Percentiles rank a stretch among this genome's conserved stretches.
Evolutionary conservation across 2,888 invertebrate genomes (phyloP).

Genomic region (Dimorphilus gyrociliatus): DNA sequence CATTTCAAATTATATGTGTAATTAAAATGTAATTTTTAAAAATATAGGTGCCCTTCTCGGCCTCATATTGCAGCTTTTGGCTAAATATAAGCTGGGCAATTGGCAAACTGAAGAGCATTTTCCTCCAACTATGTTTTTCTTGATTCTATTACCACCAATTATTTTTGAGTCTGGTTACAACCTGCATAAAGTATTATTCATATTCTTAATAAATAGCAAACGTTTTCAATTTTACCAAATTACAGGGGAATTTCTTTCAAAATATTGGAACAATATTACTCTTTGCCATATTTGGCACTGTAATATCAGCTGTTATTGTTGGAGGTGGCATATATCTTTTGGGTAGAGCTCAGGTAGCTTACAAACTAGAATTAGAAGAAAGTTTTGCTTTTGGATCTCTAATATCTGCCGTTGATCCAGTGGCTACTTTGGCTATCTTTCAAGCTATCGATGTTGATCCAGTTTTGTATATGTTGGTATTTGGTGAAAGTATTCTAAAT

Average conservation of each 20-base stretch:
- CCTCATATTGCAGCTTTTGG: conserved; percentile 69
- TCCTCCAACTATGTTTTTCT: conserved; percentile 91
- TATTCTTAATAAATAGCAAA: not conserved
- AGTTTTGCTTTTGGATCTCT: conserved; percentile 96
- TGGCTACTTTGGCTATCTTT: conserved; percentile 95
- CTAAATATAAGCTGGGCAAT: conserved; percentile 60
- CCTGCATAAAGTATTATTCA: conserved; percentile 66
- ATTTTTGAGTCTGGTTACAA: conserved; percentile 99
- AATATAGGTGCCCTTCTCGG: conserved; percentile 68
- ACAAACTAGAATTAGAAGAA: conserved; percentile 78
- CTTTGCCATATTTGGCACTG: conserved; percentile 92
- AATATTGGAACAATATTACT: conserved; percentile 96
- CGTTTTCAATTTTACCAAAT: conserved; percentile 7
- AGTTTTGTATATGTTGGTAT: conserved; percentile 95
- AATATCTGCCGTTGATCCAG: conserved; percentile 97
- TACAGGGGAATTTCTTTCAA: conserved; percentile 51
- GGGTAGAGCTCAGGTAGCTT: conserved; percentile 60
- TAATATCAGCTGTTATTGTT: conserved; percentile 87
- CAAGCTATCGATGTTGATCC: conserved; percentile 93
- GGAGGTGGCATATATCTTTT: conserved; percentile 87
- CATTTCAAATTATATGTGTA: no score
- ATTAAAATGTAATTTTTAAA: conserved; percentile 6
- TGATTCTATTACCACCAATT: conserved; percentile 87
- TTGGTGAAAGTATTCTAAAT: conserved; percentile 86
- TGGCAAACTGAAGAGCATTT: conserved; percentile 94